These are phyloP conservation scores for Trachelus tabidus DNA, from an alignment of 2,888 invertebrate genomes.

Conservation along the genomic window DNA sequence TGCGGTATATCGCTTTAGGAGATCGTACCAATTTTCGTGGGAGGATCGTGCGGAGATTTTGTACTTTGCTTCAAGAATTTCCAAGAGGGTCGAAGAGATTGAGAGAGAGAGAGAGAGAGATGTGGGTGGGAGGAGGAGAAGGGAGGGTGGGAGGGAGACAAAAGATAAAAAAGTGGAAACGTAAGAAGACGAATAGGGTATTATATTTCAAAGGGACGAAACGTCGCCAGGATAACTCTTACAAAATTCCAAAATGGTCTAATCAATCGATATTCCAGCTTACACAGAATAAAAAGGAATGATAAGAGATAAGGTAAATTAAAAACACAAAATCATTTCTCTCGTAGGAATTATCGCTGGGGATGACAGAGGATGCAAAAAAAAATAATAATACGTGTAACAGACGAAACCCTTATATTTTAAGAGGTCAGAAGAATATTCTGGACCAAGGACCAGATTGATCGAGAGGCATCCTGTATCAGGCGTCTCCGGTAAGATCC, in stretches of 20 bases:
- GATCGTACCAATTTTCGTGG: too few relatives aligned
- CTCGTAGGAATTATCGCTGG: background rate
- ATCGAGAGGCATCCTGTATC: slow-evolving; percentile 14
- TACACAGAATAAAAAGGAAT: background rate
- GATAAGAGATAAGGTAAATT: background rate
- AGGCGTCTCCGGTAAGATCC: slow-evolving; percentile 13
- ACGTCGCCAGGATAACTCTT: too few relatives aligned
- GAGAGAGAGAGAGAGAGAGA: background rate
- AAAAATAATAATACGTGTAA: too few relatives aligned
- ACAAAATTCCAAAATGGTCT: too few relatives aligned
- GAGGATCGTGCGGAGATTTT: too few relatives aligned
- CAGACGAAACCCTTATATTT: too few relatives aligned
- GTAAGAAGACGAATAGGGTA: background rate
- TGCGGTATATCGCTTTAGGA: too few relatives aligned
- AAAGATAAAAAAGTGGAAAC: slow-evolving; percentile 4
- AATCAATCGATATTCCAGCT: too few relatives aligned
- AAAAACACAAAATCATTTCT: background rate
- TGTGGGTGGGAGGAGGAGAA: background rate
- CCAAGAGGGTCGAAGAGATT: background rate
- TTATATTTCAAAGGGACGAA: too few relatives aligned
- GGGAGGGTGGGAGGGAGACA: background rate
- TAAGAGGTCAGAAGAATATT: too few relatives aligned
- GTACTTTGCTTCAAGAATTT: too few relatives aligned
- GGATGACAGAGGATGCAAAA: too few relatives aligned
- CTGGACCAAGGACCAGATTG: slow-evolving; percentile 9